A percentile compares a stretch with the other conserved stretches of the same genome.
Conservation (phyloP, 2,888 invertebrate genomes). For the Drosophila affinis region DNA sequence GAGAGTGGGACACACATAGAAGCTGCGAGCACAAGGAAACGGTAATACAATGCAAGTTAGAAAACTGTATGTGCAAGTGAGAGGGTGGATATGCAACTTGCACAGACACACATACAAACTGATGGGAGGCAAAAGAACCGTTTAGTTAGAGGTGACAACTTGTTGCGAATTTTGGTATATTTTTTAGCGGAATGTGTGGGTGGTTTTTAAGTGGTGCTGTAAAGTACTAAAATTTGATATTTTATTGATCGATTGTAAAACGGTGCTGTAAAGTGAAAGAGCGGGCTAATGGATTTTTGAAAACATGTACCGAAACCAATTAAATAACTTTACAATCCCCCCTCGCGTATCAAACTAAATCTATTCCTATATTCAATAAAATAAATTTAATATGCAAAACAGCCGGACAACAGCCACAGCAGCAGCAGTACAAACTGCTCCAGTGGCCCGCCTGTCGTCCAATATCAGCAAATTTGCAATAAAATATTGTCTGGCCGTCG, state of each 20-base stretch:
- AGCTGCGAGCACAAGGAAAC: constrained; percentile 15
- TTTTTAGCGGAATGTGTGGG: not conserved
- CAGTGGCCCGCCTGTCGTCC: constrained; percentile 66
- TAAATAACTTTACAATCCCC: constrained; percentile 16
- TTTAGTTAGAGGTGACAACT: not conserved
- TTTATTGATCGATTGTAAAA: not conserved
- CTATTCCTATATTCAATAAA: constrained; percentile 72
- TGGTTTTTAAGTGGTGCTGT: not conserved
- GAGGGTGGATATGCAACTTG: constrained; percentile 22
- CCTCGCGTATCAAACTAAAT: constrained; percentile 59
- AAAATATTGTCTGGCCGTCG: constrained; percentile 74
- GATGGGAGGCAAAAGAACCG: not conserved
- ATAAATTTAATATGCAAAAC: constrained; percentile 78
- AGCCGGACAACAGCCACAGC: constrained; percentile 55
- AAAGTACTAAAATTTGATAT: not conserved
- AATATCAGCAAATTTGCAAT: constrained; percentile 78
- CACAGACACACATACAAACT: not conserved
- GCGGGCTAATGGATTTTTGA: not conserved
- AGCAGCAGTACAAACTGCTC: constrained; percentile 49
- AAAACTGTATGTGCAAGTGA: constrained; percentile 22
- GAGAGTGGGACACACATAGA: constrained; percentile 1
- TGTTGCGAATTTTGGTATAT: not conserved
- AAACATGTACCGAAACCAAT: not conserved
- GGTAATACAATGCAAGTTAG: constrained; percentile 25
- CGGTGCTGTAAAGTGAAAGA: not conserved